Percentiles rank a stretch among this genome's conserved stretches.
These are phyloP conservation scores for Anoplopoma fimbria DNA, from an alignment of 2,113 vertebrate genomes.

Conservation along the genomic window DNA sequence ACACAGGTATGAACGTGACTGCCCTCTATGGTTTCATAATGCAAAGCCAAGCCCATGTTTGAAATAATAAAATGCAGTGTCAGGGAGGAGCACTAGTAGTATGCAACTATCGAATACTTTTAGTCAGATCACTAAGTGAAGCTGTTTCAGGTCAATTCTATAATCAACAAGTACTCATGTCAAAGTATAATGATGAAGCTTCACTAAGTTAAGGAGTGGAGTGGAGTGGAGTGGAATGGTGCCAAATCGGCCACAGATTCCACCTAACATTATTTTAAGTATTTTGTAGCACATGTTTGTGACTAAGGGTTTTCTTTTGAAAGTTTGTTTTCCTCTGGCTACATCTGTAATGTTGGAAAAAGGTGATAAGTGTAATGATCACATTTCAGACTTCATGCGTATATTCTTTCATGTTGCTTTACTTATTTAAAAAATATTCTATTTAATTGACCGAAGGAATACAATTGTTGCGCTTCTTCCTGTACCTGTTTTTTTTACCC, in stretches of 20 bases:
- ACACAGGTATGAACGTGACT: conserved; percentile 86
- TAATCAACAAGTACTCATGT: neutral
- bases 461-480: neutral
- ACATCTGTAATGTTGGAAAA: neutral
- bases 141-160: neutral
- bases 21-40: neutral
- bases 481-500: neutral
- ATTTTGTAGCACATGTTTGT: neutral
- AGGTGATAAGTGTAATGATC: neutral
- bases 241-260: neutral
- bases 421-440: neutral
- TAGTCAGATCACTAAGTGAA: neutral
- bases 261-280: neutral
- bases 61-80: neutral
- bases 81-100: neutral
- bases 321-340: neutral
- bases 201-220: neutral
- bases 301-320: neutral
- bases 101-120: neutral
- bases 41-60: conserved; percentile 4
- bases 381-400: neutral
- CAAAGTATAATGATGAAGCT: neutral
- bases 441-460: neutral
- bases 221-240: neutral
- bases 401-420: neutral